Evolutionary conservation across 2,797 vertebrate genomes (phyloP).

Genomic region (Toxotes lorentzi): DNA sequence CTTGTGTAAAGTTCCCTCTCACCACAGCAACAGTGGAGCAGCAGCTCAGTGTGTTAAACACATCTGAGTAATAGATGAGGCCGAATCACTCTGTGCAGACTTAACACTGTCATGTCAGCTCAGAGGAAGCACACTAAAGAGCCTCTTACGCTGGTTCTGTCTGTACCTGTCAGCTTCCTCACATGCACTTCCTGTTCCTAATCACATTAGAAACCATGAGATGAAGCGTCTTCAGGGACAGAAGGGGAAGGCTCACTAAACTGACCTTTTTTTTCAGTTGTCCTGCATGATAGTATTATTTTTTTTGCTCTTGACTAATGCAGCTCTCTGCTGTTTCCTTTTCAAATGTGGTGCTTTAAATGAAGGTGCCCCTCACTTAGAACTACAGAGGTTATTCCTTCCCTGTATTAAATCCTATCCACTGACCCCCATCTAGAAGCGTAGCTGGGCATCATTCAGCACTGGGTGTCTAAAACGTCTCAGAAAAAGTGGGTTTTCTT

Average conservation of each 20-base stretch:
- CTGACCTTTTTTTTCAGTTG: neutral
- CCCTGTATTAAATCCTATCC: neutral
- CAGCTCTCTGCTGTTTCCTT: neutral
- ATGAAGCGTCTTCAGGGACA: neutral
- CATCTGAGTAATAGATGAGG: constrained; percentile 25
- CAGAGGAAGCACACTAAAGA: constrained; percentile 16
- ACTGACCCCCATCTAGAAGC: neutral
- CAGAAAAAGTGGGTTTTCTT: neutral
- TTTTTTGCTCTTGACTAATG: neutral
- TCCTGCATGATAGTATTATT: neutral
- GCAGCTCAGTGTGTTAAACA: constrained; percentile 12
- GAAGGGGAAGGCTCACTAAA: neutral
- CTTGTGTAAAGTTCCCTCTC: constrained; percentile 18
- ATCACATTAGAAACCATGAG: constrained; percentile 14
- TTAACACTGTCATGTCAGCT: constrained; percentile 22
- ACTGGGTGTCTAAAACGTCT: neutral
- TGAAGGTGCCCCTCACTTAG: constrained; percentile 23
- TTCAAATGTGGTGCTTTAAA: constrained; percentile 3
- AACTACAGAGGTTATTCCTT: constrained; percentile 12
- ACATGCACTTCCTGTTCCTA: neutral
- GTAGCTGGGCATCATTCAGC: neutral
- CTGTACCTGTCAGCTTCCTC: neutral
- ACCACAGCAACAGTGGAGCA: constrained; percentile 35
- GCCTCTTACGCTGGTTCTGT: neutral
- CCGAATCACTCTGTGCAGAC: constrained; percentile 1